Evolutionary conservation across 2,888 invertebrate species (phyloP).

Genomic region (Mythimna albipuncta): DNA sequence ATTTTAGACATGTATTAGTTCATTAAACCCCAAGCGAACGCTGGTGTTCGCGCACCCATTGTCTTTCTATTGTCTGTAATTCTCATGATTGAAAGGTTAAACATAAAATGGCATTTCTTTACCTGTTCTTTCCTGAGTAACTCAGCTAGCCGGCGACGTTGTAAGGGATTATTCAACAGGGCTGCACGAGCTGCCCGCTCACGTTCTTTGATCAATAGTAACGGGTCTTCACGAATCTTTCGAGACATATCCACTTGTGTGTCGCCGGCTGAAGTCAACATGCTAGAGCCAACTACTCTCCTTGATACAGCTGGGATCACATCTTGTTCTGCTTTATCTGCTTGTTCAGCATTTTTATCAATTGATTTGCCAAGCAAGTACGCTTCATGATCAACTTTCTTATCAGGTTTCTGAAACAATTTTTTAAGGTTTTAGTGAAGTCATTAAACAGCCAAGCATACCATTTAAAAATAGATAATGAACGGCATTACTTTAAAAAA

Average conservation of each 20-base stretch:
- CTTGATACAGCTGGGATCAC: slow-evolving; percentile 92
- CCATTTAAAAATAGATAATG: background rate
- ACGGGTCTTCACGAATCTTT: slow-evolving; percentile 98
- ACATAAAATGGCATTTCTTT: background rate
- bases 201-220: slow-evolving; percentile 96
- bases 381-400: slow-evolving; percentile 95
- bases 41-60: too few species aligned
- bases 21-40: too few species aligned
- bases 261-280: slow-evolving; percentile 86
- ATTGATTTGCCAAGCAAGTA: slow-evolving; percentile 96
- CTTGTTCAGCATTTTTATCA: slow-evolving; percentile 94
- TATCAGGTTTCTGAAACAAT: slow-evolving; percentile 88
- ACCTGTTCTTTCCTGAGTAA: slow-evolving; percentile 92
- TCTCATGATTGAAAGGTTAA: background rate
- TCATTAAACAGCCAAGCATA: background rate
- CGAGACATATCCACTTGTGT: slow-evolving; percentile 96
- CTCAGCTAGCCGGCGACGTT: slow-evolving; percentile 96
- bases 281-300: slow-evolving; percentile 85
- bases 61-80: too few species aligned
- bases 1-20: background rate
- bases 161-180: slow-evolving; percentile 97
- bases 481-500: background rate
- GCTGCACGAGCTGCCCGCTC: slow-evolving; percentile 97
- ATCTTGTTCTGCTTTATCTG: slow-evolving; percentile 92
- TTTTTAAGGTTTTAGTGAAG: background rate